Conservation (phyloP, 1,140 invertebrate genomes). For the Diachasma alloeum region DNA sequence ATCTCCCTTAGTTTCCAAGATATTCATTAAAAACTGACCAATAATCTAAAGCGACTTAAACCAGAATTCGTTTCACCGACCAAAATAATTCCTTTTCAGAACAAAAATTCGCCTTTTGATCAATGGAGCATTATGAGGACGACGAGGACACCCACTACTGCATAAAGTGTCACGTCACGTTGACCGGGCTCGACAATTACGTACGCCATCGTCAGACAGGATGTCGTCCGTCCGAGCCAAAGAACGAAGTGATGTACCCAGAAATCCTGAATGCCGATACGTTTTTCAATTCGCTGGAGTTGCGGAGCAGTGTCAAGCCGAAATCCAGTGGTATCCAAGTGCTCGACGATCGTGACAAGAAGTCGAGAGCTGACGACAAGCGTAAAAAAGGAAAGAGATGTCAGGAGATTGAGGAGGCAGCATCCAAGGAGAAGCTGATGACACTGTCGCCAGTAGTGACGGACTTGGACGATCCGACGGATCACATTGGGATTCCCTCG, state of each 20-base stretch:
- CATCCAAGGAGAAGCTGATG: constrained; percentile 46
- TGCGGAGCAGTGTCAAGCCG: constrained; percentile 78
- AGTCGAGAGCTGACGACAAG: constrained; percentile 61
- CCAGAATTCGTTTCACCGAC: too few relatives aligned
- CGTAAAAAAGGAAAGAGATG: constrained; percentile 42
- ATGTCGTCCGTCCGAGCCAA: constrained; percentile 59
- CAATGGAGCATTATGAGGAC: constrained; percentile 68
- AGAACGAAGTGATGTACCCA: constrained; percentile 55
- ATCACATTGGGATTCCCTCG: constrained; percentile 56
- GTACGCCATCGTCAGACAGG: constrained; percentile 79
- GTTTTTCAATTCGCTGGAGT: constrained; percentile 85
- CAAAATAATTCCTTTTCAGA: not conserved
- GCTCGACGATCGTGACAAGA: constrained; percentile 49
- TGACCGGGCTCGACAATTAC: constrained; percentile 83
- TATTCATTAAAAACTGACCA: too few relatives aligned
- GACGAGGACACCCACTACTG: constrained; percentile 86
- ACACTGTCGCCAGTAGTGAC: constrained; percentile 49
- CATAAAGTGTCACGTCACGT: constrained; percentile 83
- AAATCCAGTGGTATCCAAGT: constrained; percentile 55
- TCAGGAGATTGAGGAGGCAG: constrained; percentile 41
- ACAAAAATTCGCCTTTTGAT: not conserved
- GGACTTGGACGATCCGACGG: constrained; percentile 58
- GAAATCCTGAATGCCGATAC: constrained; percentile 77
- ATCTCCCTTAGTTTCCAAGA: too few relatives aligned
- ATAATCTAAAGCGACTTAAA: too few relatives aligned